Base-by-base conservation (phyloP, 1,140 invertebrate genomes). In the Himalopsyche phryganea region DNA sequence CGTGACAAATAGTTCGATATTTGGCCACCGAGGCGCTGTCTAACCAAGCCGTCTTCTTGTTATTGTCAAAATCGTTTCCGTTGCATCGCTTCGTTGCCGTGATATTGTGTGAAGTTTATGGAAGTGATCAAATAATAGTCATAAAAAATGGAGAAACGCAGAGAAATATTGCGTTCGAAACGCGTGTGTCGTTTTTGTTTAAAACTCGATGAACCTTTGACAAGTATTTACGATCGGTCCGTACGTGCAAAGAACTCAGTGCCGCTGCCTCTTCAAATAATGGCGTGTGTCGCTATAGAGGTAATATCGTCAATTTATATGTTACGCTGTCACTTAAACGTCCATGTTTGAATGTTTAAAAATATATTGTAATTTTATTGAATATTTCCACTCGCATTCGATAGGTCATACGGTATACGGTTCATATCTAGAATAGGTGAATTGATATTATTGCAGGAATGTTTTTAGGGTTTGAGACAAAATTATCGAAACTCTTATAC, bases 171-270 rank as follows among this genome's bases (percentile, higher is more conserved):
- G 58, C 76, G 78, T 66, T 68, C 76, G 18, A 80, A 82, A 69
- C 80, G 83, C 69, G 77, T 88, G 54, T 90, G 87, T 69, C 80
- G 87, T 65, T 89, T 90, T 69, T 90, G 87, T 71, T 73, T 89
- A 56, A 74, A 77, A 42, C 74, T 75, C 54, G 71, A 78, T 60
- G 80, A 81, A 58, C 79, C 83, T 40, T 70, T 89, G 44, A 79
- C 67, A 57, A 86, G 79, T 70, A 85, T 90, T 66, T 86, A 84
- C 67, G 79, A 84, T 47, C 44, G 79, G 63, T 80, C 80, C 66
- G 70, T 71, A 51, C 68, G 73, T 60, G 67, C 79, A 45, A 82
- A 78, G 66, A 76, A 80, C 53, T 73, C 72, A 50, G 80, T 86
- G 45, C 81, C 85, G 58, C 73, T 90, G 63, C 77, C 81, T 36